phyloP scores from a whole-genome alignment of 2,888 invertebrate species.

The Trissonchulus latispiculum region DNA sequence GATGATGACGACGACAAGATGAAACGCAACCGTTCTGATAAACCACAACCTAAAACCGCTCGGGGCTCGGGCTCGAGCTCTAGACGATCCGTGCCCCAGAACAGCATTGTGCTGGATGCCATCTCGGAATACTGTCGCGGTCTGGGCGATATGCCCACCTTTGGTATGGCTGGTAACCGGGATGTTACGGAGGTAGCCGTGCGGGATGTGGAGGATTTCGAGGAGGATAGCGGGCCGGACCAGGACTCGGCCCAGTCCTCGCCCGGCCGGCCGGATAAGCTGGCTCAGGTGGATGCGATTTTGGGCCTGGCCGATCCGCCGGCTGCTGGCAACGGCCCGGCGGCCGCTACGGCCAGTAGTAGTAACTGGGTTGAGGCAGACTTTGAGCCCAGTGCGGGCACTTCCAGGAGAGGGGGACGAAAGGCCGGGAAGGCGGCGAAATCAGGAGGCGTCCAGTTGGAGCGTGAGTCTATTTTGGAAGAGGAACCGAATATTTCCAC shows the following conservation, averaged over 20 bases:
- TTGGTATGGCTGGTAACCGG: constrained; percentile 39
- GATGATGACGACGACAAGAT: constrained; percentile 27
- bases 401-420: no score
- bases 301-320: neutral
- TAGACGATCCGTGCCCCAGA: no score
- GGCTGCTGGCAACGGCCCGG: neutral
- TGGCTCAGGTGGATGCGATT: no score
- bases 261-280: neutral
- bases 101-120: constrained; percentile 35
- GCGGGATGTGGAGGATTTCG: neutral
- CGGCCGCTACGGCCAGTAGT: no score
- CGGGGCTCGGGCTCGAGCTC: no score
- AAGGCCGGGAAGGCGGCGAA: neutral
- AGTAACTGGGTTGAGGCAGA: constrained; percentile 4
- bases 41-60: no score
- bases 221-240: neutral
- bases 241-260: neutral
- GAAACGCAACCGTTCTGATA: no score
- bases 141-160: constrained; percentile 32
- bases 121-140: constrained; percentile 41
- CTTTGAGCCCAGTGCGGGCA: neutral
- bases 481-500: constrained; percentile 68
- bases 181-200: constrained; percentile 31
- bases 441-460: no score
- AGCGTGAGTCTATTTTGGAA: constrained; percentile 8